Evolutionary conservation across 2,797 vertebrate species (phyloP).

Genomic region (Sebastolobus altivelis): DNA sequence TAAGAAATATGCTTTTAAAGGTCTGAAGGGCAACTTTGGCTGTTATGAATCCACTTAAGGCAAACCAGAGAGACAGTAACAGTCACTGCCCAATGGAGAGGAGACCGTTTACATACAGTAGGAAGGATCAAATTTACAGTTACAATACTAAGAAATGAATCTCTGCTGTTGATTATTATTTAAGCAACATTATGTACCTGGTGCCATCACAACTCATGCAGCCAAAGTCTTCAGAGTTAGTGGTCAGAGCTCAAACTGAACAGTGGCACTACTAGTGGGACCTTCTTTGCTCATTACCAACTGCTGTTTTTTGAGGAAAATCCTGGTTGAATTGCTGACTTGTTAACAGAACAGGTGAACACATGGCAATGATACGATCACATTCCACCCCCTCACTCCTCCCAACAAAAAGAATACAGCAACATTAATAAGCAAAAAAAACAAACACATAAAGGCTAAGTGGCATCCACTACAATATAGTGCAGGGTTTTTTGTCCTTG

Average conservation of each 20-base stretch:
- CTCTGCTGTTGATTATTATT: not conserved
- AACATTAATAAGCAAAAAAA: conserved; percentile 74
- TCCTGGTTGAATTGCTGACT: conserved; percentile 20
- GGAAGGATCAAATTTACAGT: conserved; percentile 15
- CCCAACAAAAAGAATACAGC: conserved; percentile 66
- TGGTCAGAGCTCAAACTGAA: conserved; percentile 49
- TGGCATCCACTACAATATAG: conserved; percentile 90
- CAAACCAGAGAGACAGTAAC: conserved; percentile 47
- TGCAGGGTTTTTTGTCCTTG: conserved; percentile 98
- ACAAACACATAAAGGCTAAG: conserved; percentile 47
- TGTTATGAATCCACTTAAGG: conserved; percentile 52
- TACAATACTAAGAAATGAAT: conserved; percentile 14
- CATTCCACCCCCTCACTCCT: conserved; percentile 56
- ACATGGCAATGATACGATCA: conserved; percentile 55
- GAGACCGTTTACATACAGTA: conserved; percentile 5
- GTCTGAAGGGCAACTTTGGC: conserved; percentile 45
- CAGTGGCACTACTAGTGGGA: conserved; percentile 4
- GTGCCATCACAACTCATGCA: conserved; percentile 21
- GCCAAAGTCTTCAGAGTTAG: conserved; percentile 37
- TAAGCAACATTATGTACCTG: not conserved
- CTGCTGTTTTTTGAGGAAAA: conserved; percentile 22
- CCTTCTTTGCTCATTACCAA: conserved; percentile 25
- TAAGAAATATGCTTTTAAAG: conserved; percentile 9
- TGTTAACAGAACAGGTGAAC: conserved; percentile 53
- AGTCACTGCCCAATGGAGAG: conserved; percentile 32